Evolutionary conservation across 2,113 vertebrate genomes (phyloP).

Genomic region (Promerops cafer): DNA sequence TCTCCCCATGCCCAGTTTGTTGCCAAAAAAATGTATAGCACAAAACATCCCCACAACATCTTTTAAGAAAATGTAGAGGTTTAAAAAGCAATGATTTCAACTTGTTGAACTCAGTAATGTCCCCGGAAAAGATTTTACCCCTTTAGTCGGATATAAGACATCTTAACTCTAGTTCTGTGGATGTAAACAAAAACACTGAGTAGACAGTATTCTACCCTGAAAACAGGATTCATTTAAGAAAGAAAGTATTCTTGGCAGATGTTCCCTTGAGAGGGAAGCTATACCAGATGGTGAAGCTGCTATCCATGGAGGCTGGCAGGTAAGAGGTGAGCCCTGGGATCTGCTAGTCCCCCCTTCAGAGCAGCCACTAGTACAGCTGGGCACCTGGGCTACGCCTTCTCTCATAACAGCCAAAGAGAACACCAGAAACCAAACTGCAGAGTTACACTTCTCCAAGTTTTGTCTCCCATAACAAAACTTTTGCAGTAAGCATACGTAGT

Average conservation of each 20-base stretch:
- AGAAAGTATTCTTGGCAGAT: background rate
- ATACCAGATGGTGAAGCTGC: fast-evolving
- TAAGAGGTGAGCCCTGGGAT: background rate
- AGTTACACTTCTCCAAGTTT: background rate
- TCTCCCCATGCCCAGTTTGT: background rate
- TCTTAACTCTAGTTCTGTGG: background rate
- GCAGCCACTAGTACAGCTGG: background rate
- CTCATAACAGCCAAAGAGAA: background rate
- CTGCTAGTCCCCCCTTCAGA: background rate
- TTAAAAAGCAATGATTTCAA: background rate
- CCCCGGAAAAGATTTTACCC: background rate
- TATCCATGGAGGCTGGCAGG: background rate
- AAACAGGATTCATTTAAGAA: background rate
- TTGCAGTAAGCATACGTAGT: fast-evolving
- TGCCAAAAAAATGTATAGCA: background rate
- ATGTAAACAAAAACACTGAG: background rate
- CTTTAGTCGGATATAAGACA: background rate
- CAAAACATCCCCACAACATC: background rate
- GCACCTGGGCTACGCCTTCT: background rate
- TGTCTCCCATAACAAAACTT: background rate
- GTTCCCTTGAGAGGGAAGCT: background rate
- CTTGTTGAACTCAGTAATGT: background rate
- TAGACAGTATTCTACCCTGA: background rate
- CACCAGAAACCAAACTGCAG: background rate
- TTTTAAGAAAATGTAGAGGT: background rate